Evolutionary conservation across 2,113 vertebrate genomes (phyloP).

Genomic region (Todiramphus saurophagus): DNA sequence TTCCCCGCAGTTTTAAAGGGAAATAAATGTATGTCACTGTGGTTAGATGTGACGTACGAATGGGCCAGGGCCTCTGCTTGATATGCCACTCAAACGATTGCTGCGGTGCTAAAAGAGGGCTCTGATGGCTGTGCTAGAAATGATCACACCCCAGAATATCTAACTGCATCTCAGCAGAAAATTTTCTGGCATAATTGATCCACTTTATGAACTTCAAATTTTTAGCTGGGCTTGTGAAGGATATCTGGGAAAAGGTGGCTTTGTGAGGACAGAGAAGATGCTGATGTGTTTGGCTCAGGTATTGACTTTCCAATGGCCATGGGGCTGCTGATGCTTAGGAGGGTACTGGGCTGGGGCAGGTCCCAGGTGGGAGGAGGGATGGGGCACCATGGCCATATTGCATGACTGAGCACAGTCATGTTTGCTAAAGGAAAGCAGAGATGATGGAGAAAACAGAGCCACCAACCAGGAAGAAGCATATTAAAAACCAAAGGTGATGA

Average conservation of each 20-base stretch:
- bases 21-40: slow-evolving; percentile 32
- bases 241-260: neutral
- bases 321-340: rapidly evolving
- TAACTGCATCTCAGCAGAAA: neutral
- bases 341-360: rapidly evolving
- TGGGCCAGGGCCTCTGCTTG: neutral
- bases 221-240: neutral
- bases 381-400: rapidly evolving
- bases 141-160: rapidly evolving
- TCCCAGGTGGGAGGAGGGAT: rapidly evolving
- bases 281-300: rapidly evolving
- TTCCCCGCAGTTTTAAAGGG: slow-evolving; percentile 7
- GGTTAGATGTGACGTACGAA: neutral
- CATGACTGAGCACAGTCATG: rapidly evolving
- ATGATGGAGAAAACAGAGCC: neutral
- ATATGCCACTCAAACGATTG: neutral
- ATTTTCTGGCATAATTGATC: neutral
- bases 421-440: neutral
- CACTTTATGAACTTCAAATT: neutral
- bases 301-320: rapidly evolving
- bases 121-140: neutral
- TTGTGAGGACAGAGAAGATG: neutral
- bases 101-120: neutral
- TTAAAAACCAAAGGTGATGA: neutral
- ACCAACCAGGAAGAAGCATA: rapidly evolving